Conservation (phyloP, 2,113 vertebrate species). For the Oryzias curvinotus region DNA sequence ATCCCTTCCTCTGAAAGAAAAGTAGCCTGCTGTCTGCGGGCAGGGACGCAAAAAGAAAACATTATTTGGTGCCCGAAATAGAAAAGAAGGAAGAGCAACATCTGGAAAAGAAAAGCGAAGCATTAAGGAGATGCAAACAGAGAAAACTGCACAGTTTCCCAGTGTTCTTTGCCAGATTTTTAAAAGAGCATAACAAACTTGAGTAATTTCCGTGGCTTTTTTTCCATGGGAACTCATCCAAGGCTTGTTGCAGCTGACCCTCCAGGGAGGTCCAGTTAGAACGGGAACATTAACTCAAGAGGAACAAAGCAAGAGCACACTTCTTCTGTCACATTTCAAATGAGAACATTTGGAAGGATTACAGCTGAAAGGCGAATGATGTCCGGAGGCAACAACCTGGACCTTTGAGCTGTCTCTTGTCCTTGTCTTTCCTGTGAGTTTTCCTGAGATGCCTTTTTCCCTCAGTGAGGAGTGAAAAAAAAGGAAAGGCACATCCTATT, state of each 20-base stretch:
- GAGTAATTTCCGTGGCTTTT: slow-evolving; percentile 64
- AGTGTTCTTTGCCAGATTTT: slow-evolving; percentile 51
- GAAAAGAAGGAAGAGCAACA: slow-evolving; percentile 57
- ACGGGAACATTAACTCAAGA: slow-evolving; percentile 52
- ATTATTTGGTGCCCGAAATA: slow-evolving; percentile 67
- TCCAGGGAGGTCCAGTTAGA: slow-evolving; percentile 65
- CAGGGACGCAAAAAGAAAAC: slow-evolving; percentile 54
- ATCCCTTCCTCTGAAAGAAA: slow-evolving; percentile 60
- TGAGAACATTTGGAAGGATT: slow-evolving; percentile 43
- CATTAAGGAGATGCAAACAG: slow-evolving; percentile 49
- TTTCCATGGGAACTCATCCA: slow-evolving; percentile 69
- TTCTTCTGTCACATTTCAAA: slow-evolving; percentile 38
- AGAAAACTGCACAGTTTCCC: slow-evolving; percentile 52
- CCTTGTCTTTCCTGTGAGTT: slow-evolving; percentile 1
- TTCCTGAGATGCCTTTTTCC: slow-evolving; percentile 20
- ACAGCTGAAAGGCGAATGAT: slow-evolving; percentile 24
- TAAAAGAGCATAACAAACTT: slow-evolving; percentile 63
- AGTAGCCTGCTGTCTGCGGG: slow-evolving; percentile 57
- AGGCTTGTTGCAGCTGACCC: slow-evolving; percentile 46
- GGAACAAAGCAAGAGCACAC: slow-evolving; percentile 51
- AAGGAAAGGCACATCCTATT: slow-evolving; percentile 8
- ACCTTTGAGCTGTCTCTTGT: slow-evolving; percentile 31
- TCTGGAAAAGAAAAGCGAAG: slow-evolving; percentile 56
- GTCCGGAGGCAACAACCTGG: slow-evolving; percentile 32
- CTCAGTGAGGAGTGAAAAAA: slow-evolving; percentile 36